Base-by-base conservation (phyloP, 1,140 invertebrate species). In the Meloidogyne chitwoodi region DNA sequence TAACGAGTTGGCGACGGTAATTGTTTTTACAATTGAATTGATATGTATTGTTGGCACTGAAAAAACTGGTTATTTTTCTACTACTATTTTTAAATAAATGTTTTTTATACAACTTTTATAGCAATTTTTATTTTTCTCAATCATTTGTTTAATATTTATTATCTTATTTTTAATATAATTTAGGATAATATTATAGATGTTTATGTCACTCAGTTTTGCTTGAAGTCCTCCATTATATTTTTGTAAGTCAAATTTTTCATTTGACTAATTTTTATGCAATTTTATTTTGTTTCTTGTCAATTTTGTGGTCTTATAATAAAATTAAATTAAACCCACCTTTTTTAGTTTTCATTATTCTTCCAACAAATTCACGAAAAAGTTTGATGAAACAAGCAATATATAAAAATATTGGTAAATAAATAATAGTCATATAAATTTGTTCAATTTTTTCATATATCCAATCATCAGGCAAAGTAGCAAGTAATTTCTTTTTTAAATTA, bases 91-190 rank as follows among this genome's bases (percentile, higher is more conserved):
- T n/a, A n/a, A n/a, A n/a, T n/a, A n/a, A n/a, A n/a, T n/a, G n/a
- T n/a, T n/a, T n/a, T n/a, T n/a, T n/a, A n/a, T n/a, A n/a, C n/a
- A n/a, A n/a, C n/a, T n/a, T n/a, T n/a, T n/a, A n/a, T n/a, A n/a
- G n/a, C n/a, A n/a, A n/a, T n/a, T n/a, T n/a, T n/a, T n/a, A n/a
- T n/a, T n/a, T n/a, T n/a, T n/a, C n/a, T n/a, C n/a, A n/a, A n/a
- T n/a, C n/a, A n/a, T n/a, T n/a, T n/a, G n/a, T n/a, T 56, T 38
- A 71, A 12, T 71, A 71, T 71, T 29, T 11, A 69, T 22, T 69
- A 4, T 26, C 6, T 31, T 3, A 31, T 31, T 31, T 31, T 31
- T 31, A 31, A 31, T 31, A 31, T 31, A 31, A 31, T 31, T 31
- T 31, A 31, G 29, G 6, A 31, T 3, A 31, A 31, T n/a, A n/a